Conservation (phyloP, 2,113 vertebrate genomes). For the Myotis brandtii region DNA sequence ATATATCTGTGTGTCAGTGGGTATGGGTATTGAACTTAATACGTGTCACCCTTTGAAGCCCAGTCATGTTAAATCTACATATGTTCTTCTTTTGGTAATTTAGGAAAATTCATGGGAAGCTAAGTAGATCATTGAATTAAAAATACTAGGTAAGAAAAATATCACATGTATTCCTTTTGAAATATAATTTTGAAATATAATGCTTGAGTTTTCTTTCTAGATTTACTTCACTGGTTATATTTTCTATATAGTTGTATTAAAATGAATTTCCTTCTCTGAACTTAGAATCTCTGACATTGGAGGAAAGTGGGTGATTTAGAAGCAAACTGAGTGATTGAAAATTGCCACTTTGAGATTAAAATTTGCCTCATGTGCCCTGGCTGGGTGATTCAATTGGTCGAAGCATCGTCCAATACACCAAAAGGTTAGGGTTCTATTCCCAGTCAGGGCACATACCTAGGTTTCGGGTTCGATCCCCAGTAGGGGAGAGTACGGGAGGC, state of each 20-base stretch:
- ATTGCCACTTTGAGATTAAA: neutral
- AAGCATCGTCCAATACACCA: neutral
- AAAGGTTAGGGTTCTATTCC: neutral
- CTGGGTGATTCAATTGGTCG: neutral
- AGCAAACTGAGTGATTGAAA: neutral
- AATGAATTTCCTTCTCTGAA: neutral
- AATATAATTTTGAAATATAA: slow-evolving; percentile 43
- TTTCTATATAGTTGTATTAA: neutral
- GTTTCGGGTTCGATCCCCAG: neutral
- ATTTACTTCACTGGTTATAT: neutral
- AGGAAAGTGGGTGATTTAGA: neutral
- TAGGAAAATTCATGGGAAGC: neutral
- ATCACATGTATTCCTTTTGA: slow-evolving; percentile 24
- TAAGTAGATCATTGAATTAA: neutral
- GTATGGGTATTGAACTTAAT: neutral
- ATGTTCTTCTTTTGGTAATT: neutral
- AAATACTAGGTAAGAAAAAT: slow-evolving; percentile 29
- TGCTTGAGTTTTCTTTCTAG: slow-evolving; percentile 9
- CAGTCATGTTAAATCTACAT: neutral
- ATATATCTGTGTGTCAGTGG: neutral
- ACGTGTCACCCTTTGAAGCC: neutral
- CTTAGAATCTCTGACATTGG: neutral
- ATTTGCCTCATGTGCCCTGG: neutral
- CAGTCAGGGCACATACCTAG: neutral
- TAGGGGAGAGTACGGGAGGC: neutral